Conservation (phyloP, 2,113 vertebrate genomes). For the Cervus canadensis region DNA sequence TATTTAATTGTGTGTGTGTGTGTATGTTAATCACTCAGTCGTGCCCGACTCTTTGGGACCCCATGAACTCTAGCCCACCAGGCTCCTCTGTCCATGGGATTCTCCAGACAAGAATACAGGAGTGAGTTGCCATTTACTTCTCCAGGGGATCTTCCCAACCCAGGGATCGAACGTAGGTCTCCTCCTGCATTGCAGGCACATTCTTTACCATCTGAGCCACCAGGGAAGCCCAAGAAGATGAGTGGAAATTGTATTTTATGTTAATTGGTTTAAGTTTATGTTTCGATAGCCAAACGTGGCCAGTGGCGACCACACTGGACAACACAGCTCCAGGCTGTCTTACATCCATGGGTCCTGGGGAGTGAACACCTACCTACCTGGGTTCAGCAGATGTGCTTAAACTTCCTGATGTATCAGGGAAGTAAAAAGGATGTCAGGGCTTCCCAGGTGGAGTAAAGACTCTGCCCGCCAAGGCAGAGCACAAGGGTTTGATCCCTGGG, state of each 20-base stretch:
- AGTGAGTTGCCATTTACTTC: background rate
- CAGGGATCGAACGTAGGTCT: rapidly evolving
- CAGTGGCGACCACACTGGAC: rapidly evolving
- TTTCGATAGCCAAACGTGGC: background rate
- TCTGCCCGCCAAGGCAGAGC: background rate
- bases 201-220: background rate
- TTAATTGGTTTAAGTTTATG: background rate
- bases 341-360: rapidly evolving
- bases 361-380: background rate
- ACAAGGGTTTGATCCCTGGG: background rate
- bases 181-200: background rate
- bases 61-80: background rate
- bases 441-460: background rate
- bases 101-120: background rate
- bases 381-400: background rate
- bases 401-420: background rate
- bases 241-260: background rate
- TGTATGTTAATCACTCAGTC: background rate
- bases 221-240: background rate
- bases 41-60: rapidly evolving
- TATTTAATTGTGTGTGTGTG: background rate
- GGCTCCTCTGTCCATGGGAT: background rate
- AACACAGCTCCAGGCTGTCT: background rate
- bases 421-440: background rate
- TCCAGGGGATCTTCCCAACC: background rate